phyloP scores from a whole-genome alignment of 2,888 invertebrate genomes.

The Nephrocerus scutellatus region DNA sequence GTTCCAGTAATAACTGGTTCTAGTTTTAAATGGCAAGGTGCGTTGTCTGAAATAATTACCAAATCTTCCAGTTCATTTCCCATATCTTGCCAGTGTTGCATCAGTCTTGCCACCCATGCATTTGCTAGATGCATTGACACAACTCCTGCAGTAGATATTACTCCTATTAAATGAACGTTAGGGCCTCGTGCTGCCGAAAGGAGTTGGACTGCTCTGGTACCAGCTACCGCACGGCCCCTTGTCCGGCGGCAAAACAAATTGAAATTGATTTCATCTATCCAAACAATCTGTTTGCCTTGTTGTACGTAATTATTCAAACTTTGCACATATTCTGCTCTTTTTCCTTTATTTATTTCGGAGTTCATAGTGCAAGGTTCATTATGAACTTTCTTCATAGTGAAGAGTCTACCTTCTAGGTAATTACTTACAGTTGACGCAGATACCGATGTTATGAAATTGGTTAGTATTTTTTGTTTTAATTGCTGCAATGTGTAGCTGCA shows the following conservation, averaged over 20 bases:
- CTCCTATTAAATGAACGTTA: constrained; percentile 10
- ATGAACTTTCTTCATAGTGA: constrained; percentile 1
- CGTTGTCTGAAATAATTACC: constrained; percentile 3
- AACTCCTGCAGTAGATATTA: constrained; percentile 2
- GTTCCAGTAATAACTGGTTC: constrained; percentile 4
- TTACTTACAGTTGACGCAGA: constrained; percentile 1
- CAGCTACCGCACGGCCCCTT: constrained; percentile 8
- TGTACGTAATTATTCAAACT: constrained; percentile 4
- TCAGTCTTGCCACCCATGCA: too few species aligned
- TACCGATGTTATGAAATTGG: neutral
- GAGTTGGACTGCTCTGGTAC: constrained; percentile 1
- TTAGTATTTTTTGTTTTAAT: neutral
- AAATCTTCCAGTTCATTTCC: neutral
- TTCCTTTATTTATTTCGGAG: constrained; percentile 1
- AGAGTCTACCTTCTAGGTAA: constrained; percentile 4
- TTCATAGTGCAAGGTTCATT: neutral
- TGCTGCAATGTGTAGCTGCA: constrained; percentile 1
- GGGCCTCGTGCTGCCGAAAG: constrained; percentile 10
- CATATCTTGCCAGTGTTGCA: constrained; percentile 4
- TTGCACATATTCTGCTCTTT: constrained; percentile 2
- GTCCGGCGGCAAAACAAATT: constrained; percentile 9
- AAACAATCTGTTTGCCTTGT: constrained; percentile 10
- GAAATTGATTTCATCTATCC: constrained; percentile 14
- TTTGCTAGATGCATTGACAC: too few species aligned
- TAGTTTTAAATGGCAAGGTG: constrained; percentile 2